Evolutionary conservation across 2,113 vertebrate species (phyloP).

Genomic region (Percopsis transmontana): DNA sequence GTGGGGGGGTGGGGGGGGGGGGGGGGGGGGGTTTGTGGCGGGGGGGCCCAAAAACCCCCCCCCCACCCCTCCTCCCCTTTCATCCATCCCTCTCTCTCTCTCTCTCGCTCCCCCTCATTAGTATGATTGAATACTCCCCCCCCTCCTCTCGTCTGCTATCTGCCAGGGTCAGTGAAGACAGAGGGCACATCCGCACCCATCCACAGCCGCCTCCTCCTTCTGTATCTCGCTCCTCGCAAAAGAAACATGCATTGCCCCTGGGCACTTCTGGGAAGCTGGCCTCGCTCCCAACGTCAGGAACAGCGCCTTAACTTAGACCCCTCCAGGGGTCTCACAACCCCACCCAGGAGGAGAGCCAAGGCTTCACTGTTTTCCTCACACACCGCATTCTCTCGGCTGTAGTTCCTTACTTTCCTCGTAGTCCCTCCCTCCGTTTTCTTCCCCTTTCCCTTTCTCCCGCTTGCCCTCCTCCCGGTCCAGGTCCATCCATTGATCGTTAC

Average conservation of each 20-base stretch:
- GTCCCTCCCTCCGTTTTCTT: neutral
- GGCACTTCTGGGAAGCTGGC: slow-evolving; percentile 41
- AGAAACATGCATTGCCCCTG: slow-evolving; percentile 48
- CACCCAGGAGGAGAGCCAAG: slow-evolving; percentile 13
- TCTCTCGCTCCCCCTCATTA: neutral
- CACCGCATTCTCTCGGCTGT: neutral
- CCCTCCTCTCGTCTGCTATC: slow-evolving; percentile 57
- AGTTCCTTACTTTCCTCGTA: neutral
- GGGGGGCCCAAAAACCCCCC: slow-evolving; percentile 37
- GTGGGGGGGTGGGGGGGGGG: slow-evolving; percentile 4
- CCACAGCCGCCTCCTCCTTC: slow-evolving; percentile 12
- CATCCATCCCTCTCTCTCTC: slow-evolving; percentile 18
- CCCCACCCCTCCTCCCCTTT: slow-evolving; percentile 15
- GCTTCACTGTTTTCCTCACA: neutral
- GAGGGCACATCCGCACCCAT: slow-evolving; percentile 49
- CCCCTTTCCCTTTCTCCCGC: slow-evolving; percentile 23
- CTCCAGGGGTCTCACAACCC: slow-evolving; percentile 25
- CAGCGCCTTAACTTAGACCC: slow-evolving; percentile 50
- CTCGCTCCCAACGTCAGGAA: slow-evolving; percentile 45
- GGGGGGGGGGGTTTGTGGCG: slow-evolving; percentile 35
- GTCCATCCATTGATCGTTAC: slow-evolving; percentile 61
- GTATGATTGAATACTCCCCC: neutral
- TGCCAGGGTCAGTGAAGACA: slow-evolving; percentile 68
- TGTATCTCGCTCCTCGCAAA: slow-evolving; percentile 33
- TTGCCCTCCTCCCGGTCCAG: slow-evolving; percentile 38